Evolutionary conservation across 2,797 vertebrate species (phyloP).

Genomic region (Gymnopithys bicolor): DNA sequence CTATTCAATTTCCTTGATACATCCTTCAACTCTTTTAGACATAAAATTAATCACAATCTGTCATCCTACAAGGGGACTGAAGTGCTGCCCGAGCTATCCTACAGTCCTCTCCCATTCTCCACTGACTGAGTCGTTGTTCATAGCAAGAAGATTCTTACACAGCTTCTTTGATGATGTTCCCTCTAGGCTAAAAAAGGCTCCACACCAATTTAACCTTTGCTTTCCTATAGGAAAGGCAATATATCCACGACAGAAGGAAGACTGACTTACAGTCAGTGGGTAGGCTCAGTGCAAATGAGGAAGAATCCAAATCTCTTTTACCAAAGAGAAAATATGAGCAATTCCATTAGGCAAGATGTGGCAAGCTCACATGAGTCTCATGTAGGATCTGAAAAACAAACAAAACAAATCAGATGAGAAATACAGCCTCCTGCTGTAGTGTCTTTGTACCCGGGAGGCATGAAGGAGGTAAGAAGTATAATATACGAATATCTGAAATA

Average conservation of each 20-base stretch:
- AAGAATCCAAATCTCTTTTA: neutral
- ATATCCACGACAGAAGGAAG: neutral
- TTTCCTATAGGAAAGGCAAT: neutral
- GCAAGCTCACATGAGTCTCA: neutral
- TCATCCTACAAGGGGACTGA: neutral
- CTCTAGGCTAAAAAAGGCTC: neutral
- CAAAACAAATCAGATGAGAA: neutral
- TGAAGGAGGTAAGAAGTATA: neutral
- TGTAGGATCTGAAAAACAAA: slow-evolving; percentile 2
- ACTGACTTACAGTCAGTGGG: neutral
- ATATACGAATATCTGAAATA: neutral
- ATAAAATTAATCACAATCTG: neutral
- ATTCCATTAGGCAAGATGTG: neutral
- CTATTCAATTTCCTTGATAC: neutral
- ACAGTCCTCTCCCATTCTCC: neutral
- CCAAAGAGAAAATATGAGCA: neutral
- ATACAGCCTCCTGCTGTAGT: neutral
- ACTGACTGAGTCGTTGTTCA: neutral
- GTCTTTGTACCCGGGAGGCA: neutral
- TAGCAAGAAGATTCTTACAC: neutral
- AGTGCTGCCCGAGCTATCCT: neutral
- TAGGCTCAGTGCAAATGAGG: neutral
- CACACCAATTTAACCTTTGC: neutral
- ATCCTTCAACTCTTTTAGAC: neutral
- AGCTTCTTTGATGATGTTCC: neutral